Base-by-base conservation (phyloP, 2,113 vertebrate species). In the Hippocampus zosterae region DNA sequence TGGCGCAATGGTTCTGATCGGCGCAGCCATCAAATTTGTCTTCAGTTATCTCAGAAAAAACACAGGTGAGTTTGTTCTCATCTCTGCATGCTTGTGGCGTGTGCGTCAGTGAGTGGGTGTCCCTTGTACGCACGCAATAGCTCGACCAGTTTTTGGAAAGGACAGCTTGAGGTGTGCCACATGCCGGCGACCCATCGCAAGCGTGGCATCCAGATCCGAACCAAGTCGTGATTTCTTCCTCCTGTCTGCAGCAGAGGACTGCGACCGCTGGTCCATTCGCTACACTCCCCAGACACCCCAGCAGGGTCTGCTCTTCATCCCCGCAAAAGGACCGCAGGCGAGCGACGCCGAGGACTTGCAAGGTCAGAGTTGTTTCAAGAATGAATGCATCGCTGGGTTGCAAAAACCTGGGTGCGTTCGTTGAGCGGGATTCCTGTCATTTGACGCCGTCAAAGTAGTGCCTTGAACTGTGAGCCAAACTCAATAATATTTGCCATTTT, bases 261-360 rank as follows among this genome's bases (percentile, higher is more conserved):
- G 77, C 8, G 89, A 89, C 81, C 78, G 61, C 0, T 89, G 87
- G 87, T 85, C 86, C 0, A 84, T 89, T 44, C 85, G 84, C 80
- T 89, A 88, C 84, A 83, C 62, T 69, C 73, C 87, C 86, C 87
- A 89, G 75, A 88, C 88, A 72, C 72, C 86, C 42, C 85, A 81
- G 72, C 86, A 84, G 41, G 74, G 81, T 9, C 65, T 81, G 48
- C 29, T 72, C 27, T 89, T 89, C 75, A 68, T 87, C 56, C 79
- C 82, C 0, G 81, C 75, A 0, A 85, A 78, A 16, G 69, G 59
- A 21, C 66, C 52, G 5, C 71, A 71, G 0, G 70, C 80, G 68
- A 79, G 78, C 13, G 13, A 13, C 19, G 67, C 79, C 3, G 81
- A 81, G 5, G 76, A 85, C 61, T 70, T 85, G 50, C 76, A 37